Conservation (phyloP, 1,140 invertebrate species). For the Eueides isabella region DNA sequence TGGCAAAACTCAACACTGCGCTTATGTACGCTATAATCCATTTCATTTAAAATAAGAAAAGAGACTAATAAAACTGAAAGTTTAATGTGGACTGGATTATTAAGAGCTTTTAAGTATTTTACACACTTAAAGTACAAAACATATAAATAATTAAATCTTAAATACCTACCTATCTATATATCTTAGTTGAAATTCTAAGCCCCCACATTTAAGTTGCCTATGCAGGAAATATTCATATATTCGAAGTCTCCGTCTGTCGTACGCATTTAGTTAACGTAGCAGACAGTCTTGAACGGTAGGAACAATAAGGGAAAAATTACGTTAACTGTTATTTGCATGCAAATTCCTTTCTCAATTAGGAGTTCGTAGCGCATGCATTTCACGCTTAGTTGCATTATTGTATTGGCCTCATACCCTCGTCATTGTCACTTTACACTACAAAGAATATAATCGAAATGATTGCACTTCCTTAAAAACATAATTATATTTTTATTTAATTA, state of each 20-base stretch:
- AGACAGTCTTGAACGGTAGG: constrained; percentile 11
- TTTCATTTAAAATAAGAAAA: no score
- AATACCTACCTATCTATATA: not conserved
- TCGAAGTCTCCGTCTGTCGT: not conserved
- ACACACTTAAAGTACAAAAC: no score
- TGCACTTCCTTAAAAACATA: no score
- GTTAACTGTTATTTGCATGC: constrained; percentile 30
- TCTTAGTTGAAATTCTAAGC: not conserved
- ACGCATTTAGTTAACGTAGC: constrained; percentile 9
- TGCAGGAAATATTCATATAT: not conserved
- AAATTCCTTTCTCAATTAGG: constrained; percentile 35
- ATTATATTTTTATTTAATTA: no score
- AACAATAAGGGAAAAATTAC: constrained; percentile 16
- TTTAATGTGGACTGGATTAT: no score
- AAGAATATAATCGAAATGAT: not conserved
- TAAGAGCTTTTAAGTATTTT: no score
- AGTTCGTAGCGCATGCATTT: constrained; percentile 26
- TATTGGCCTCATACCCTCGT: constrained; percentile 15
- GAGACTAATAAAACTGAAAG: no score
- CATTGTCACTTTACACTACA: not conserved
- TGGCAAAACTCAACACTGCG: no score
- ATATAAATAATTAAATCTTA: no score
- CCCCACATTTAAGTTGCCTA: not conserved
- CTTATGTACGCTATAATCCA: no score
- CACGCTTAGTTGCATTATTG: constrained; percentile 33